Evolutionary conservation across 2,888 invertebrate species (phyloP), one percentile per base, ranked within the genome.

Genomic region (Andrena haemorrhoa): DNA sequence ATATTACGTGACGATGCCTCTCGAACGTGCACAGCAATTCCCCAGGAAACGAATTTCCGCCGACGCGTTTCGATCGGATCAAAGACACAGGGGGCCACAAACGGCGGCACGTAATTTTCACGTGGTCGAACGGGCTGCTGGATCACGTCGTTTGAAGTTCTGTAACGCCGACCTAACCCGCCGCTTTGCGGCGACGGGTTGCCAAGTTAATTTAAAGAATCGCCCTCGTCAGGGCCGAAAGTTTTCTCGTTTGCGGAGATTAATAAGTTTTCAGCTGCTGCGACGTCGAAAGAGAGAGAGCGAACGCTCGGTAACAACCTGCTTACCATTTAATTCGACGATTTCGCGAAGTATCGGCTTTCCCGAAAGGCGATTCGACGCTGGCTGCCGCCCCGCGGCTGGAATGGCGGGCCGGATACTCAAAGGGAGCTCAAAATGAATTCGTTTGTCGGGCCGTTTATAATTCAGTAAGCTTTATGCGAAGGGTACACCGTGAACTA

Each of bases 211-310:
- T 65, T 79, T 76, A 35, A 79, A 76, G 51, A 61, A 71, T 63
- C 65, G 51, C 8, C 29, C 10, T 49, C 51, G 58, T 47, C 23
- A 58, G 35, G 2, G 20, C 7, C 7, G 12, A 23, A 56, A 68
- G 66, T 69, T 82, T 79, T 35, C 56, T 61, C 60, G 75, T 79
- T 76, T 60, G 41, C 35, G n/a, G 5, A 26, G 60, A 79, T 71
- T 77, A 71, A 79, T 77, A 77, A 77, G 60, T 61, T 71, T 77
- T 33, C 10, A 16, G 49, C 3, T 23, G 23, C n/a, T 12, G 5
- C 35, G 3, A 4, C 47, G 16, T 16, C 41, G 29, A 31, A 5
- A 31, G 41, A 41, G 41, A 35, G 35, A 7, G 33, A 12, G 12
- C 26, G 29, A 47, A 3, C 2, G 29, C 26, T 65, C 33, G 31